These are phyloP conservation scores for Gambusia yucatana DNA, from an alignment of 2,797 vertebrate genomes.

Conservation along the genomic window DNA sequence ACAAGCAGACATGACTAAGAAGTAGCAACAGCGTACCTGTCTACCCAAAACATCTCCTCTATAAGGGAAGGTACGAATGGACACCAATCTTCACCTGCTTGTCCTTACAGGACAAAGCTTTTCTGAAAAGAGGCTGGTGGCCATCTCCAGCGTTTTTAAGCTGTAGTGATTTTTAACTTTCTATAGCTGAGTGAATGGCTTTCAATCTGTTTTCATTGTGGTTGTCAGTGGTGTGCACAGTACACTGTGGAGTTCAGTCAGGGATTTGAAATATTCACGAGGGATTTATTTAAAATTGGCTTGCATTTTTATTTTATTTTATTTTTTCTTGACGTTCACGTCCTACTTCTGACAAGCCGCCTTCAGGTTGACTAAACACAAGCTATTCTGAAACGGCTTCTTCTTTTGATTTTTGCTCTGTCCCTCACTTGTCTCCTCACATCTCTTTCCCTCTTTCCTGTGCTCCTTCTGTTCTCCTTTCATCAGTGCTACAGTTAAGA, in stretches of 20 bases:
- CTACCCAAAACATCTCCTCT: not conserved
- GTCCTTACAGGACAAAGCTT: too few species aligned
- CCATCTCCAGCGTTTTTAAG: not conserved
- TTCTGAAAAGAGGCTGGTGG: not conserved
- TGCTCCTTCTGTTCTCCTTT: conserved; percentile 29
- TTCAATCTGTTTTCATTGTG: not conserved
- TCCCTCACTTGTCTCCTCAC: conserved; percentile 51
- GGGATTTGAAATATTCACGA: not conserved
- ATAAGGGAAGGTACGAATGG: not conserved
- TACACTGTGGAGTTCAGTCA: not conserved
- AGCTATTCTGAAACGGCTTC: conserved; percentile 31
- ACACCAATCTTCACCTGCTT: not conserved
- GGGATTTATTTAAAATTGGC: not conserved
- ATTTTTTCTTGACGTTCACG: not conserved
- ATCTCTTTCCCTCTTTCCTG: conserved; percentile 24
- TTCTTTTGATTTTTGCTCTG: conserved; percentile 47
- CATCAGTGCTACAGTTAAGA: conserved; percentile 95
- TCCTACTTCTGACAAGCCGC: not conserved
- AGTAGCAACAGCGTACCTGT: not conserved
- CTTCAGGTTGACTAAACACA: not conserved
- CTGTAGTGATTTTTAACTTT: too few species aligned
- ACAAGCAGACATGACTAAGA: not conserved
- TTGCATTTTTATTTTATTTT: not conserved
- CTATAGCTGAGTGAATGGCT: not conserved
- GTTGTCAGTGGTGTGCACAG: not conserved